A percentile compares a stretch with the other conserved stretches of the same genome.
phyloP scores from a whole-genome alignment of 2,113 vertebrate genomes.

The Hyla sarda region DNA sequence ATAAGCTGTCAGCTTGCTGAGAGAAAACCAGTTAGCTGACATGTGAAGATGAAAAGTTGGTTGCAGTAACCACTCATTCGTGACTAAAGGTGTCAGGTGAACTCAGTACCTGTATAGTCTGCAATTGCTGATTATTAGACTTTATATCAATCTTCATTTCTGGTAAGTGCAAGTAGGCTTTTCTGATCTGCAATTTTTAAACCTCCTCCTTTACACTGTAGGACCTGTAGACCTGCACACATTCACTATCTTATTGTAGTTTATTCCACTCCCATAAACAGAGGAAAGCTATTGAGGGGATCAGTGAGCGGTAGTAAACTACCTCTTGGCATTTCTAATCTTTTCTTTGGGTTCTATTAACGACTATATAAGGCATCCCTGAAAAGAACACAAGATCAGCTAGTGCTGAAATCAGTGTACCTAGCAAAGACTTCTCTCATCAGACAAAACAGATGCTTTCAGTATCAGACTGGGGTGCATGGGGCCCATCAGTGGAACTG shows the following conservation, averaged over 20 bases:
- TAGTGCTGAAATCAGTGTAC: not conserved
- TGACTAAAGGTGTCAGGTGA: conserved; percentile 19
- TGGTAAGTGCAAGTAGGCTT: not conserved
- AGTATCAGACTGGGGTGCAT: no score
- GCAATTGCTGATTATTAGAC: conserved; percentile 25
- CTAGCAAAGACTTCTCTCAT: not conserved
- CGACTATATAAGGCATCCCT: no score
- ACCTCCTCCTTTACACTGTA: not conserved
- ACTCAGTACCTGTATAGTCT: conserved; percentile 22
- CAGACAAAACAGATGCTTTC: not conserved
- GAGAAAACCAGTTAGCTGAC: conserved; percentile 22
- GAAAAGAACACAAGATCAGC: not conserved
- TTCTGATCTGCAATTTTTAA: not conserved
- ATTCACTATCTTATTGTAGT: not conserved
- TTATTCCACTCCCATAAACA: conserved; percentile 22
- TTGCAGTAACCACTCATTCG: conserved; percentile 19
- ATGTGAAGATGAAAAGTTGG: conserved; percentile 31
- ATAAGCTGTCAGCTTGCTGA: conserved; percentile 17
- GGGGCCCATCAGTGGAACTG: not conserved
- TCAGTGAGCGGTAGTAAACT: not conserved
- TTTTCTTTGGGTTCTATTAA: not conserved
- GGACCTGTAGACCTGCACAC: not conserved
- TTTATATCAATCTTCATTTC: conserved; percentile 26
- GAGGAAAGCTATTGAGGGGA: not conserved
- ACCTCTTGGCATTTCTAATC: not conserved